phyloP scores from a whole-genome alignment of 2,797 vertebrate genomes.

The Parauchenoglanis punctatus region DNA sequence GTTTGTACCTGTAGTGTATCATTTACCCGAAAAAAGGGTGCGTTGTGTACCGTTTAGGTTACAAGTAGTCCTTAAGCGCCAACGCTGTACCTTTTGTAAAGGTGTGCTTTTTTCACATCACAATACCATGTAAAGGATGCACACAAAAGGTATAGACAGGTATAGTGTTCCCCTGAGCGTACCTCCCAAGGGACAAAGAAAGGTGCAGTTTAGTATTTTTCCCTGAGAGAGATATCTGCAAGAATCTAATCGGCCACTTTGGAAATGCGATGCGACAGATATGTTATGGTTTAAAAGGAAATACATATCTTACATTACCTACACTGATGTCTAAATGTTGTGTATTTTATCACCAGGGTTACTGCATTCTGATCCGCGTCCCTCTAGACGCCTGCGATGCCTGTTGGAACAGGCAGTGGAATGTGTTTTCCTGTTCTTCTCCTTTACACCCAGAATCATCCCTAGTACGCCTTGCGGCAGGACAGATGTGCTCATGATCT shows the following conservation, averaged over 20 bases:
- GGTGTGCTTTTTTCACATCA: too few relatives aligned
- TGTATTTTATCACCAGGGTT: not conserved
- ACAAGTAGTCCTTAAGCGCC: too few relatives aligned
- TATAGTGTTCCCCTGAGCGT: too few relatives aligned
- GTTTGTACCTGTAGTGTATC: too few relatives aligned
- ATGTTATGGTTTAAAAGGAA: not conserved
- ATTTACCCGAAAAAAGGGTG: too few relatives aligned
- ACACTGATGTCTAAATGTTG: not conserved
- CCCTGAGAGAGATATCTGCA: not conserved
- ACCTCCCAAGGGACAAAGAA: too few relatives aligned
- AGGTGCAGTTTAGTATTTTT: too few relatives aligned
- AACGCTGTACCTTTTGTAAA: too few relatives aligned
- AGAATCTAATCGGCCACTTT: not conserved
- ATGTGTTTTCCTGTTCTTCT: not conserved
- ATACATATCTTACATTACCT: not conserved
- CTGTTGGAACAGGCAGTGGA: not conserved
- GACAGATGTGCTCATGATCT: not conserved
- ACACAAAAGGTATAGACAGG: too few relatives aligned
- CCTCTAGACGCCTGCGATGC: fast-evolving
- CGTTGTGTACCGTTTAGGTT: too few relatives aligned
- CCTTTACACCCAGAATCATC: not conserved
- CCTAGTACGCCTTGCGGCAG: not conserved
- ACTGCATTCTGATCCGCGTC: not conserved
- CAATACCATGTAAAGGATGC: too few relatives aligned
- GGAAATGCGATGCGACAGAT: too few relatives aligned